phyloP scores from a whole-genome alignment of 2,888 invertebrate species.

The Pandemis cinnamomeana region DNA sequence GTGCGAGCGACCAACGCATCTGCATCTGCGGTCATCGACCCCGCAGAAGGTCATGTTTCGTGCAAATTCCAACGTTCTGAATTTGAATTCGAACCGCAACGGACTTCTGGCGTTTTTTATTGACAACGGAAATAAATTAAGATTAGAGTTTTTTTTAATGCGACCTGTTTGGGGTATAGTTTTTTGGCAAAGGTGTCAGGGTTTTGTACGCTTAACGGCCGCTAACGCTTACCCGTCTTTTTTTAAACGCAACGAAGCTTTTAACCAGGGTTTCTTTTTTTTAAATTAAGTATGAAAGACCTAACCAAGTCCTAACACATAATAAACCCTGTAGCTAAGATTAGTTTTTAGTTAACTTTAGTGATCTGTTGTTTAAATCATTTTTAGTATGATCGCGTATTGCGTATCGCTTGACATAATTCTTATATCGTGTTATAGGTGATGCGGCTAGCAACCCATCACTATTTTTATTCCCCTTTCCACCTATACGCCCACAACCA shows the following conservation, averaged over 20 bases:
- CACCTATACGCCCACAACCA: too few relatives aligned
- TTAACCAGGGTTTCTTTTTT: background rate
- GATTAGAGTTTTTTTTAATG: constrained; percentile 1
- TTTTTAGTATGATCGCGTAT: too few relatives aligned
- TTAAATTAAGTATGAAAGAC: too few relatives aligned
- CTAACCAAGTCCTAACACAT: too few relatives aligned
- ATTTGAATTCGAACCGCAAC: constrained; percentile 32
- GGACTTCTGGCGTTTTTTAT: constrained; percentile 30
- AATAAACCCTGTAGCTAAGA: too few relatives aligned
- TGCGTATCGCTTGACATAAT: too few relatives aligned
- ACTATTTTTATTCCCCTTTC: too few relatives aligned
- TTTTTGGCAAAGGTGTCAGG: background rate
- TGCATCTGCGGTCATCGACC: constrained; percentile 76
- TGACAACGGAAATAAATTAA: constrained; percentile 32
- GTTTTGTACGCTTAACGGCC: constrained; percentile 2
- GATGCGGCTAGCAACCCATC: too few relatives aligned
- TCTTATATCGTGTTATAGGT: too few relatives aligned
- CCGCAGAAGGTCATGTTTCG: constrained; percentile 75
- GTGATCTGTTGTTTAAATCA: too few relatives aligned
- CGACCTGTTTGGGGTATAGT: background rate
- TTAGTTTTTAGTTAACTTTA: too few relatives aligned
- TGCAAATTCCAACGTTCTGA: constrained; percentile 55
- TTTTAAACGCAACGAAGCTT: background rate
- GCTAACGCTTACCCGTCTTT: background rate
- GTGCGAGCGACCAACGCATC: constrained; percentile 80